Conservation (phyloP, 1,140 invertebrate species). For the Hirudo medicinalis region DNA sequence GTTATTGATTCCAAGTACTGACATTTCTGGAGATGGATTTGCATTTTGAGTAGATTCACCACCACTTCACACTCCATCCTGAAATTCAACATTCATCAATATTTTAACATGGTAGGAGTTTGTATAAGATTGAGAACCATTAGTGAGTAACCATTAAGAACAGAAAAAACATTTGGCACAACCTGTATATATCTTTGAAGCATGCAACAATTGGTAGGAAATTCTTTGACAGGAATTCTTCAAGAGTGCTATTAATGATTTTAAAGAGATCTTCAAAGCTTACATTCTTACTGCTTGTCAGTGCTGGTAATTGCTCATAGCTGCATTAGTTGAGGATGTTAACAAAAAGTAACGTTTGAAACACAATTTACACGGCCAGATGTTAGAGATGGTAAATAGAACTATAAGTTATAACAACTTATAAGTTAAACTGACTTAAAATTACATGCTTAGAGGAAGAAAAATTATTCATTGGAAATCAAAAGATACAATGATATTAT, state of each 20-base stretch:
- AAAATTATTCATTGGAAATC: neutral
- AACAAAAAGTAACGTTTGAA: neutral
- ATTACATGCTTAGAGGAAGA: neutral
- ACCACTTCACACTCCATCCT: constrained; percentile 5
- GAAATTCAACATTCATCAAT: neutral
- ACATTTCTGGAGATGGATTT: constrained; percentile 9
- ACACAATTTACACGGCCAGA: too few relatives aligned
- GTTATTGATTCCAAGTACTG: constrained; percentile 3
- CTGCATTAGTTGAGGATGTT: neutral
- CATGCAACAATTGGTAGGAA: neutral
- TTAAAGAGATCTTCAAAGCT: constrained; percentile 7
- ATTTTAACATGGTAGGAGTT: neutral
- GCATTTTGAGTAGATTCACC: constrained; percentile 7
- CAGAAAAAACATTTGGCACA: neutral
- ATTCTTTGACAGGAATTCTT: constrained; percentile 2
- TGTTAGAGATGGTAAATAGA: neutral
- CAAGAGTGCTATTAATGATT: neutral
- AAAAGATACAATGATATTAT: constrained; percentile 3
- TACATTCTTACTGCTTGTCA: constrained; percentile 5
- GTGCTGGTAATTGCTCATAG: constrained; percentile 3
- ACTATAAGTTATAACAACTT: neutral
- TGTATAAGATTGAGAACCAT: neutral
- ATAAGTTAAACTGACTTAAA: neutral
- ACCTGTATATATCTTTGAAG: constrained; percentile 2
- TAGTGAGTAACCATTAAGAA: neutral